These are phyloP conservation scores for Batillaria attramentaria DNA, from an alignment of 1,140 invertebrate species.

Conservation along the genomic window DNA sequence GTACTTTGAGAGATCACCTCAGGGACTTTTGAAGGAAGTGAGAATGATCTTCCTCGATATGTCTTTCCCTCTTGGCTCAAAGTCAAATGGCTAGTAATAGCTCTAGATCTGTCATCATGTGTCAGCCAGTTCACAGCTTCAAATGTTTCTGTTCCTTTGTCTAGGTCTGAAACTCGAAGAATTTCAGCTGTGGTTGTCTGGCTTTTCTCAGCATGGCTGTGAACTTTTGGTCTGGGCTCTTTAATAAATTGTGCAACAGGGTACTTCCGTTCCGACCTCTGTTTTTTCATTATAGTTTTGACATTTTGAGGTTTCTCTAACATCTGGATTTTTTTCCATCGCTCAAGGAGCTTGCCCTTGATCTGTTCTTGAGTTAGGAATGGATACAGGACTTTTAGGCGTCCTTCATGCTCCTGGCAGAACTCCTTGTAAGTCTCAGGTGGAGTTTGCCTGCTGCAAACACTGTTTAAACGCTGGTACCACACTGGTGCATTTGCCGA, in stretches of 20 bases:
- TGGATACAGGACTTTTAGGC: slow-evolving; percentile 51
- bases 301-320: neutral
- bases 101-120: neutral
- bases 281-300: neutral
- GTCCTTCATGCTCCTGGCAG: slow-evolving; percentile 42
- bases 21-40: neutral
- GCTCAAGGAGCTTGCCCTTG: slow-evolving; percentile 48
- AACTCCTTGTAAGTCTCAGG: slow-evolving; percentile 36
- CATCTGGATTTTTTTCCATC: slow-evolving; percentile 46
- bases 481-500: slow-evolving; percentile 26
- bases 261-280: neutral
- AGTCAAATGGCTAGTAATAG: no score
- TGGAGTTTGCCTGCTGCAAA: neutral
- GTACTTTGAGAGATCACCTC: slow-evolving; percentile 12
- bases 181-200: no score
- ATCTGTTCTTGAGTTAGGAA: slow-evolving; percentile 58
- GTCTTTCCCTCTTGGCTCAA: neutral
- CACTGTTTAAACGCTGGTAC: slow-evolving; percentile 5
- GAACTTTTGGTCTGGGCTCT: neutral
- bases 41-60: neutral
- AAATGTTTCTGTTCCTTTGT: no score
- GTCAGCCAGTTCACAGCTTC: neutral
- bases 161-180: no score
- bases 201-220: no score
- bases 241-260: neutral